Base-by-base conservation (phyloP, 2,113 vertebrate genomes). In the Dissostichus mawsoni region DNA sequence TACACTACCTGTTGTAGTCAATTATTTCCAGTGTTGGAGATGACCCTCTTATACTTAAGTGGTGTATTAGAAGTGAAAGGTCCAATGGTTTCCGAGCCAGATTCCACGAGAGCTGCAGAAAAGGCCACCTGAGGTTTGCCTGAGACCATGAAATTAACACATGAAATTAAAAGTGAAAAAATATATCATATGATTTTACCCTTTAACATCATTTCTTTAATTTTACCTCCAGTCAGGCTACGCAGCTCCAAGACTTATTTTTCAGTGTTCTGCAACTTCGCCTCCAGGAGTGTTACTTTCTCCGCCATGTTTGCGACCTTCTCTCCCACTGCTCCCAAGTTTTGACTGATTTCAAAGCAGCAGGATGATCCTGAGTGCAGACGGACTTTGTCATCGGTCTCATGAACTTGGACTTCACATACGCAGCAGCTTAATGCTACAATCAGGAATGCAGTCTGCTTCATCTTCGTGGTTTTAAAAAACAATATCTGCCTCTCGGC, bases 1-100 rank as follows among this genome's bases (percentile, higher is more conserved):
- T 48, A 64, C 48, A 58, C 8, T 45, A 90, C 87, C 87, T 85
- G 89, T 88, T 56, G 90, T 69, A 25, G 85, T 87, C 92, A 93
- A 59, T 67, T 4, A 8, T 18, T 87, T 44, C 90, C 92, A 33
- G 18, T 20, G 78, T 93, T 93, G 68, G 88, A 74, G 76, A 92
- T 90, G 53, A 93, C 70, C 36, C 36, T 91, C 70, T 83, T 78
- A 61, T 87, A 93, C 47, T 78, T 9, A 41, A 92, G 65, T 23
- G 81, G 33, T 4, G 72, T 89, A 56, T 12, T 23, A 48, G 23
- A 62, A 18, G 10, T 68, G 52, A 90, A 92, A 44, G 90, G 87
- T 18, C 91, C 92, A 2, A 7, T 83, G 50, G 91, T 9, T 56
- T 86, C 90, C 61, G 0, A 4, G 4, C 77, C 88, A 62, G 85